A percentile compares a stretch with the other conserved stretches of the same genome.
Evolutionary conservation across 2,797 vertebrate genomes (phyloP).

Genomic region (Enteromius viviparus): DNA sequence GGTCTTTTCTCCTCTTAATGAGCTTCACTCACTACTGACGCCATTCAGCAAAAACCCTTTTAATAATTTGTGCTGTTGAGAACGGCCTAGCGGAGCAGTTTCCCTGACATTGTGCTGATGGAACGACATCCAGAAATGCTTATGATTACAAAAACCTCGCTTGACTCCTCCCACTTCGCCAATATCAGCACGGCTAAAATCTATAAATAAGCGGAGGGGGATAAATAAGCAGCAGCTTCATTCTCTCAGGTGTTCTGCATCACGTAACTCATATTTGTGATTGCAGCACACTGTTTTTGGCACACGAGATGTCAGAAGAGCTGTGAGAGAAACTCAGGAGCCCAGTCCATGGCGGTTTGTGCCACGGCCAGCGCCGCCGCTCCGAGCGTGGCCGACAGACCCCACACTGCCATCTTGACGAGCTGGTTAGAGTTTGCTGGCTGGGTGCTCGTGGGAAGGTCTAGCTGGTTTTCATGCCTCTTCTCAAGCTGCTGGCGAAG

Average conservation of each 20-base stretch:
- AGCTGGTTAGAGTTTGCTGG: constrained; percentile 70
- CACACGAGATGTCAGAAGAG: constrained; percentile 75
- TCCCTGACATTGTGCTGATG: constrained; percentile 62
- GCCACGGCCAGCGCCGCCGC: constrained; percentile 82
- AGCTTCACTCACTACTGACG: constrained; percentile 52
- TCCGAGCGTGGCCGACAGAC: constrained; percentile 83
- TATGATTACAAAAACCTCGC: constrained; percentile 59
- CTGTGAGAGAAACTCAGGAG: constrained; percentile 80
- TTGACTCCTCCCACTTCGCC: constrained; percentile 50
- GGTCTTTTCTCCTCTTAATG: constrained; percentile 55
- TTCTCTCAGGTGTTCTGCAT: neutral
- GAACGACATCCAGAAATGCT: constrained; percentile 59
- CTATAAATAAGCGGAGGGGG: constrained; percentile 42
- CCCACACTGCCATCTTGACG: constrained; percentile 85
- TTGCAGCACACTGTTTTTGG: neutral
- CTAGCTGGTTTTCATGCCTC: neutral
- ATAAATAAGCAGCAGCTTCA: constrained; percentile 42
- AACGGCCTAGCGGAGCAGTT: constrained; percentile 56
- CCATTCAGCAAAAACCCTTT: constrained; percentile 50
- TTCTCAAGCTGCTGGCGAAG: constrained; percentile 70
- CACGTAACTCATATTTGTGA: neutral
- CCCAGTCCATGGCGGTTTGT: constrained; percentile 85
- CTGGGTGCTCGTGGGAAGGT: constrained; percentile 42
- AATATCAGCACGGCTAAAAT: constrained; percentile 54
- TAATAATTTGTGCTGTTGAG: constrained; percentile 60